A percentile compares a stretch with the other conserved stretches of the same genome.
These are phyloP conservation scores for Aurelia aurita complex sp. Pacific DNA, from an alignment of 30 jellyfish, hydroid and myxozoan species.

Conservation along the genomic window DNA sequence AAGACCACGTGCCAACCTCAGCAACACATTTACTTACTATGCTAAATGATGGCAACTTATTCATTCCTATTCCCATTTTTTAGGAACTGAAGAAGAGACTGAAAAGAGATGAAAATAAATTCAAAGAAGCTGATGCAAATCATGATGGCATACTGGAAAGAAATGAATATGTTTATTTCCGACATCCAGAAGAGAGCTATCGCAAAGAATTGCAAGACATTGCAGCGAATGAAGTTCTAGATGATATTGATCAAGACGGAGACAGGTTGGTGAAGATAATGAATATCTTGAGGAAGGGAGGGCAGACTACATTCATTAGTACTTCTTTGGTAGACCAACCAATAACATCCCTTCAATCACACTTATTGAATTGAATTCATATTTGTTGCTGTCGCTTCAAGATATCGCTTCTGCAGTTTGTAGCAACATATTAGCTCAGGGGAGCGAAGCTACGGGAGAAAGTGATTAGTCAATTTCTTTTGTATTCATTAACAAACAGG, in stretches of 20 bases:
- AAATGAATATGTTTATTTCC: conserved; percentile 86
- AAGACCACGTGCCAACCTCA: too few relatives aligned
- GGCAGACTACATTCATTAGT: too few relatives aligned
- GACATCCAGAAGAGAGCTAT: conserved; percentile 97
- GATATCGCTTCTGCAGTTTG: too few relatives aligned
- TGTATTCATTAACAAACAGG: too few relatives aligned
- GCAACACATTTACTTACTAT: neutral
- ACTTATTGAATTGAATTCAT: too few relatives aligned
- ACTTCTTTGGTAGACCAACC: too few relatives aligned
- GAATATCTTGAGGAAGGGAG: too few relatives aligned
- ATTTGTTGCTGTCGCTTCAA: too few relatives aligned
- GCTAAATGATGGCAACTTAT: neutral
- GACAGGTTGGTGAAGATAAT: conserved; percentile 60
- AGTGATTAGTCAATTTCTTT: too few relatives aligned
- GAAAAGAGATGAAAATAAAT: conserved; percentile 74
- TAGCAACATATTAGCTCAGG: too few relatives aligned
- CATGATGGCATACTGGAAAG: conserved; percentile 75
- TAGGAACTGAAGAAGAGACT: conserved; percentile 66
- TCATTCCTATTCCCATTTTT: neutral
- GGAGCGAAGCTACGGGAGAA: too few relatives aligned
- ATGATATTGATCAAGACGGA: conserved; percentile 86
- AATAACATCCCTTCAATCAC: too few relatives aligned
- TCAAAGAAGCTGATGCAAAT: conserved; percentile 72
- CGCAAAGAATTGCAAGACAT: conserved; percentile 56
- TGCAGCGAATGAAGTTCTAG: conserved; percentile 93